A percentile compares a stretch with the other conserved stretches of the same genome.
Conservation (phyloP, 2,113 vertebrate genomes). For the Callospermophilus lateralis region DNA sequence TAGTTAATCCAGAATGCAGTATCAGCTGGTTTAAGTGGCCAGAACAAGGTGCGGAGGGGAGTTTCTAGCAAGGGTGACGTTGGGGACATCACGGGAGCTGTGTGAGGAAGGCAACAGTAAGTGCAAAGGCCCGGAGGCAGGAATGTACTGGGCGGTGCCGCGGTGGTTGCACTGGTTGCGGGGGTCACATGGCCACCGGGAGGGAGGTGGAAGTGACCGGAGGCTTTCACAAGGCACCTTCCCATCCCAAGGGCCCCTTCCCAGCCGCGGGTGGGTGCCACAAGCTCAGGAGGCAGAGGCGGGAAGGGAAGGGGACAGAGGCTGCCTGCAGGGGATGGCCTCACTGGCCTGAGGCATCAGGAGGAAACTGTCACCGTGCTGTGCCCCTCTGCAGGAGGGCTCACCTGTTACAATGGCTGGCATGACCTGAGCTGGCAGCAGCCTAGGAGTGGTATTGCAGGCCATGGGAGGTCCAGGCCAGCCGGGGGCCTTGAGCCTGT, state of each 20-base stretch:
- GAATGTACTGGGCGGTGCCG: neutral
- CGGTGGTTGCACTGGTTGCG: too few species aligned
- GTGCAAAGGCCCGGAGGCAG: neutral
- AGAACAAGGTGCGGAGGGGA: neutral
- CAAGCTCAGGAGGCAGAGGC: neutral
- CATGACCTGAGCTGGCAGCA: accelerated
- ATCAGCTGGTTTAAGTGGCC: too few species aligned
- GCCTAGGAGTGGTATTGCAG: too few species aligned
- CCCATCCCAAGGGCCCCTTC: neutral
- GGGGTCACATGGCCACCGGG: neutral
- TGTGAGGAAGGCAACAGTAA: neutral
- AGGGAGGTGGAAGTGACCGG: neutral
- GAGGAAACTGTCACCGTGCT: neutral
- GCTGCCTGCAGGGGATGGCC: neutral
- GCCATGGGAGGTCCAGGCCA: too few species aligned
- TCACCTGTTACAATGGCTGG: neutral
- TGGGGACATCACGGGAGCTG: neutral
- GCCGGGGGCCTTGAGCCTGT: too few species aligned
- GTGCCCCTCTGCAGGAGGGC: neutral
- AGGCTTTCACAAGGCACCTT: neutral
- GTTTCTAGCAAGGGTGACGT: neutral
- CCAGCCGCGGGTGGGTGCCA: neutral
- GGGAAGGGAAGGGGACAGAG: neutral
- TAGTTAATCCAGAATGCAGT: neutral
- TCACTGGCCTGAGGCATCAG: neutral